A percentile compares a stretch with the other conserved stretches of the same genome.
These are phyloP conservation scores for Pteronotus mesoamericanus DNA, from an alignment of 2,797 vertebrate species.

Conservation along the genomic window DNA sequence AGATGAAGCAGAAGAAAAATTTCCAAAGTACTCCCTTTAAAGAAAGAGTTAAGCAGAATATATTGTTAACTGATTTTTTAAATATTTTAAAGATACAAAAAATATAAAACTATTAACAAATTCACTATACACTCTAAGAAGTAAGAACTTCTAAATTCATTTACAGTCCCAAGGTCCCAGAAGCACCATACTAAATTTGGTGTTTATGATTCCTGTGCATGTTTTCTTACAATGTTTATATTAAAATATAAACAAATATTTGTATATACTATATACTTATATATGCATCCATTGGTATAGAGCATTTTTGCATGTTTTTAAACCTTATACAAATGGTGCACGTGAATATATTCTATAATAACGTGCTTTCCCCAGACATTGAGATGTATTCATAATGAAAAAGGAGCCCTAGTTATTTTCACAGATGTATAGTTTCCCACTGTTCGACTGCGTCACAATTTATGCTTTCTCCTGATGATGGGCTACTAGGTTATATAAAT, in stretches of 20 bases:
- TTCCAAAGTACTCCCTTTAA: background rate
- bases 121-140: background rate
- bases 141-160: background rate
- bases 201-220: background rate
- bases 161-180: background rate
- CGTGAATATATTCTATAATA: background rate
- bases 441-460: background rate
- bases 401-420: background rate
- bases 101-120: background rate
- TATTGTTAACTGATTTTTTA: background rate
- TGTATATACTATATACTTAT: background rate
- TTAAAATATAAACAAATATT: background rate
- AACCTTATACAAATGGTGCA: background rate
- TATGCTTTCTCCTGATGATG: background rate
- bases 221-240: background rate
- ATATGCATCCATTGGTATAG: background rate
- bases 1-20: background rate
- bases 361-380: background rate
- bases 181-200: background rate
- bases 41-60: background rate
- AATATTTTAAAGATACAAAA: conserved; percentile 19
- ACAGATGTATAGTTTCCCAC: background rate
- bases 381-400: background rate
- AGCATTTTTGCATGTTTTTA: background rate
- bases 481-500: background rate